These are phyloP conservation scores for Odontesthes bonariensis DNA, from an alignment of 2,113 vertebrate species.

Conservation along the genomic window DNA sequence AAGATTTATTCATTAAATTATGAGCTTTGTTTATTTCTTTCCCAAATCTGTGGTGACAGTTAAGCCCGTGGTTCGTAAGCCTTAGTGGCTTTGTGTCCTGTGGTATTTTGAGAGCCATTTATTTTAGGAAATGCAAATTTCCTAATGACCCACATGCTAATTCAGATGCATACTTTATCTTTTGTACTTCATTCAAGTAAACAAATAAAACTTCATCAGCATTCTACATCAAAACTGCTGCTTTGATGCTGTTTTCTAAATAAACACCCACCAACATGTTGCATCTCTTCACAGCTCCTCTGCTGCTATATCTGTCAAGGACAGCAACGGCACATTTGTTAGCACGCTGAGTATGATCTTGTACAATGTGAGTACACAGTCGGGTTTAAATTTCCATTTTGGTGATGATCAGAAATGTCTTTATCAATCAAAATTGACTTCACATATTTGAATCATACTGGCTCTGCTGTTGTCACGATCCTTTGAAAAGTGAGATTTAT, in stretches of 20 bases:
- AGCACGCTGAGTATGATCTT: constrained; percentile 96
- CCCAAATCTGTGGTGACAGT: not conserved
- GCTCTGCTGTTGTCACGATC: not conserved
- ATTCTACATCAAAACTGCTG: not conserved
- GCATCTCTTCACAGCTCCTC: constrained; percentile 87
- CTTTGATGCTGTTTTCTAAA: not conserved
- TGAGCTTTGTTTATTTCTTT: constrained; percentile 17
- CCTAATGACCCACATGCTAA: constrained; percentile 1
- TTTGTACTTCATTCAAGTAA: not conserved
- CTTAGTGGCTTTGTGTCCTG: constrained; percentile 4
- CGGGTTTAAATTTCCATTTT: not conserved
- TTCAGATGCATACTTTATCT: not conserved
- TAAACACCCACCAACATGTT: constrained; percentile 1
- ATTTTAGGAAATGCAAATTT: constrained; percentile 7
- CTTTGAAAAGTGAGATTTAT: not conserved
- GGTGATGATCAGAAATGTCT: not conserved
- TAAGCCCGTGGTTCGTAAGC: not conserved
- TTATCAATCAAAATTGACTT: not conserved
- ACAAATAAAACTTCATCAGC: not conserved
- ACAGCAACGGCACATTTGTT: constrained; percentile 97
- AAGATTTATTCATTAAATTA: constrained; percentile 27
- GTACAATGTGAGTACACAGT: constrained; percentile 91
- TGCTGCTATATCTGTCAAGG: constrained; percentile 93
- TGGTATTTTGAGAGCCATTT: constrained; percentile 4
- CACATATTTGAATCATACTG: too few relatives aligned